Conservation (phyloP, 1,140 invertebrate genomes). For the Scaptomyza montana region DNA sequence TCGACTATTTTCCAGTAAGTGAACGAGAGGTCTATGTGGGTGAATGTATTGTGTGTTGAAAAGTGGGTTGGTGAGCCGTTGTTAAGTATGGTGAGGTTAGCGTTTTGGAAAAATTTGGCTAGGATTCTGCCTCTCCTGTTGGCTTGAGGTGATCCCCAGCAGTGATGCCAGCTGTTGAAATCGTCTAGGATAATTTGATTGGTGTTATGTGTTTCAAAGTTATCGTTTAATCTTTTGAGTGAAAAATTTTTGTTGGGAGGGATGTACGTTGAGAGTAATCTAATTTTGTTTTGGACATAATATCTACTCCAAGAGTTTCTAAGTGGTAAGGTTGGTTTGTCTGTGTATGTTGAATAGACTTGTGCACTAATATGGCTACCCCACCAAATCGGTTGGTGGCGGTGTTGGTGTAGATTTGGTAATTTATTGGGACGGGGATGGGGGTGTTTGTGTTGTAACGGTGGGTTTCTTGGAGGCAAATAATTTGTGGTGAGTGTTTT, state of each 20-base stretch:
- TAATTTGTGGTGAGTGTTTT: constrained; percentile 11
- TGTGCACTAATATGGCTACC: too few species aligned
- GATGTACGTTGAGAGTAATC: neutral
- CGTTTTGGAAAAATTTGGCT: constrained; percentile 2
- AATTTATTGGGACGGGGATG: neutral
- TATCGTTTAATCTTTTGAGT: neutral
- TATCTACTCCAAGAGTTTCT: neutral
- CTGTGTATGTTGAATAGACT: neutral
- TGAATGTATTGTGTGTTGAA: neutral
- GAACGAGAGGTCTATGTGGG: neutral
- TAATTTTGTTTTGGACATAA: neutral
- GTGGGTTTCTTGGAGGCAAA: constrained; percentile 7
- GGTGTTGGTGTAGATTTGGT: too few species aligned
- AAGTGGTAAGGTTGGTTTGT: neutral
- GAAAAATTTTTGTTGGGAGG: neutral
- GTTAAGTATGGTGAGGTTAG: neutral
- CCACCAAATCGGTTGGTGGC: too few species aligned
- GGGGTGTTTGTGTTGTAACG: constrained; percentile 4
- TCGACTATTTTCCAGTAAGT: neutral
- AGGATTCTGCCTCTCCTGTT: neutral
- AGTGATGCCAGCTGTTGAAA: neutral
- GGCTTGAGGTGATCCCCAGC: neutral
- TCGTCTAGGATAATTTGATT: neutral
- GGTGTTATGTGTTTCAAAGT: neutral
- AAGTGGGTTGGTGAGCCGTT: neutral